Base-by-base conservation (phyloP, 2,888 invertebrate species). In the Lysandra bellargus region DNA sequence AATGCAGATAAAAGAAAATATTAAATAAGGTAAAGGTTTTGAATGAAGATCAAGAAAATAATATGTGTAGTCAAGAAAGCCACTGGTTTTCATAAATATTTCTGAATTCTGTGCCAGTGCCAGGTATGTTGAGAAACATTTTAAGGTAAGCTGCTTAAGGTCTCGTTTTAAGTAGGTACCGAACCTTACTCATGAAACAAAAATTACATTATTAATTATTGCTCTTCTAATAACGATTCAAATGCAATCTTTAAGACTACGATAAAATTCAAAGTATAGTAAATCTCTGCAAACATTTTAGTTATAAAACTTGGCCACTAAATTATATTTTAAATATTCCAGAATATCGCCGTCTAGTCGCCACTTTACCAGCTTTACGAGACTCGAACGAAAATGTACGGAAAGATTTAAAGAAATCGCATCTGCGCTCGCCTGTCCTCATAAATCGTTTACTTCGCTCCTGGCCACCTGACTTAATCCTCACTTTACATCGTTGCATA, bases 401-500 rank as follows among this genome's bases (percentile, higher is more conserved):
- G 53, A 53, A 53, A 76, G 76, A 76, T 76, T 76, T 76, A 76
- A 57, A 76, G 76, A 76, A 76, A 76, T 76, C 76, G 76, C 76
- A 76, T 76, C 76, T 76, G 76, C 76, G 76, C 76, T 76, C 57
- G 57, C 30, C 76, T 57, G 76, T 76, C 76, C 53, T 33, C 76
- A 76, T 76, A 76, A 76, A 76, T 76, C 76, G 76, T 53, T 76
- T 76, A 30, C 76, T 30, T 76, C 17, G 76, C 57, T 76, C 57
- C 76, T 57, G 76, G 49, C 44, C 53, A 53, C 76, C 76, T 57
- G 76, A 53, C 76, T 53, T 57, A 76, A 76, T 76, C 76, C 53
- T 49, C 75, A 6, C 57, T 76, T 76, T 57, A 76, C 76, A 53
- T 57, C 14, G 76, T 30, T 53, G 49, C 53, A 76, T 76, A 76